A percentile compares a stretch with the other conserved stretches of the same genome.
These are phyloP conservation scores for Crotalus tigris DNA, from an alignment of 2,113 vertebrate genomes.

Conservation along the genomic window DNA sequence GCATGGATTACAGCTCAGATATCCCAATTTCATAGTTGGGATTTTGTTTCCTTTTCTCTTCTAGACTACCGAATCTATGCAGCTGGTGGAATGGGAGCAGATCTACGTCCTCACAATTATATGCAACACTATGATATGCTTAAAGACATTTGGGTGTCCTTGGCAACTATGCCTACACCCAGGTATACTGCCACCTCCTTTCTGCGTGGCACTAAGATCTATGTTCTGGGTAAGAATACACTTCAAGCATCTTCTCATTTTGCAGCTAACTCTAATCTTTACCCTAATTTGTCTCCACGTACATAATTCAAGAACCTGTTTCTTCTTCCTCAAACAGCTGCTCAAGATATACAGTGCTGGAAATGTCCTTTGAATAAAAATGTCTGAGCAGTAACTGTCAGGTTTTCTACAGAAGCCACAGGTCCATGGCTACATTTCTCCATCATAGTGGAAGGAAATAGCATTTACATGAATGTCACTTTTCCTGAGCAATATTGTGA, in stretches of 20 bases:
- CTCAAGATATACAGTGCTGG: fast-evolving
- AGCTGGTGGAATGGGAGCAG: slow-evolving; percentile 90
- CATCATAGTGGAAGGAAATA: background rate
- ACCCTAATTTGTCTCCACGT: background rate
- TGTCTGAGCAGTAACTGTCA: background rate
- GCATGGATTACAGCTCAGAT: background rate
- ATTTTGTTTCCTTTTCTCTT: background rate
- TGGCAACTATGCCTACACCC: slow-evolving; percentile 90
- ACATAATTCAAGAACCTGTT: background rate
- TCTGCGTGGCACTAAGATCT: slow-evolving; percentile 88
- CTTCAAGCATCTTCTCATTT: background rate
- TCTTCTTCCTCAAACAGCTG: no score
- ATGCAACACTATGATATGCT: slow-evolving; percentile 94
- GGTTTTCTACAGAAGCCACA: background rate
- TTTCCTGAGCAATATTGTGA: background rate
- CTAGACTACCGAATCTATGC: slow-evolving; percentile 88
- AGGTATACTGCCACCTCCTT: slow-evolving; percentile 87
- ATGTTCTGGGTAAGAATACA: slow-evolving; percentile 80
- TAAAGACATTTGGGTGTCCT: slow-evolving; percentile 93
- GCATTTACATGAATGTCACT: background rate
- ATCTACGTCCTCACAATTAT: slow-evolving; percentile 87
- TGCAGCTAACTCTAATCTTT: background rate
- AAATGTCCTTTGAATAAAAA: background rate
- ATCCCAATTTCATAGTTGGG: background rate
- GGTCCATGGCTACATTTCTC: background rate